A percentile compares a stretch with the other conserved stretches of the same genome.
phyloP scores from a whole-genome alignment of 2,888 invertebrate species.

The Melolontha melolontha region DNA sequence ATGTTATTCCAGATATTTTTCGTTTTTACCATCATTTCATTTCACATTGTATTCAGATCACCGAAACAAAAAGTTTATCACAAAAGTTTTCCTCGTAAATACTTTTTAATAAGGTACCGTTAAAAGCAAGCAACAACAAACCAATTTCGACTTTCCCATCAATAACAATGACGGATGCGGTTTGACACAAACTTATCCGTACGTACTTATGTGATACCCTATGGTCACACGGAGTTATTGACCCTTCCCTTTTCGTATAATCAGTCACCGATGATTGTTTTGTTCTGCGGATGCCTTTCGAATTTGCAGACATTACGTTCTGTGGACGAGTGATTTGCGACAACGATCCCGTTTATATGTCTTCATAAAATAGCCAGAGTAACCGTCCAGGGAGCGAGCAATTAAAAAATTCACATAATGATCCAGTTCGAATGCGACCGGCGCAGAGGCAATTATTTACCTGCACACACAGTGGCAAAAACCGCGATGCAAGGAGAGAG shows the following conservation, averaged over 20 bases:
- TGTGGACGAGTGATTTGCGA: conserved; percentile 49
- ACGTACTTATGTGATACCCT: neutral
- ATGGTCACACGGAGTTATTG: conserved; percentile 47
- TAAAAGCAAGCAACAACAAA: too few species aligned
- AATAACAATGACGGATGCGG: conserved; percentile 8
- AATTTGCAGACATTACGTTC: conserved; percentile 47
- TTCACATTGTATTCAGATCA: too few species aligned
- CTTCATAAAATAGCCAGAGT: conserved; percentile 57
- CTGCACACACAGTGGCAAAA: conserved; percentile 54
- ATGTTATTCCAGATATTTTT: too few species aligned
- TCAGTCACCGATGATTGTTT: conserved; percentile 42
- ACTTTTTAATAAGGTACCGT: too few species aligned
- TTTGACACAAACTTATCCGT: neutral
- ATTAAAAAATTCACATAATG: conserved; percentile 57
- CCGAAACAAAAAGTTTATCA: too few species aligned
- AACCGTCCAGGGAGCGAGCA: conserved; percentile 41
- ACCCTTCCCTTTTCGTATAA: conserved; percentile 40
- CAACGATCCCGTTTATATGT: conserved; percentile 58
- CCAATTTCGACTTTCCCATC: too few species aligned
- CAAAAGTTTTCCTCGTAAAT: too few species aligned
- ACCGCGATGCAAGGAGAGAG: conserved; percentile 49
- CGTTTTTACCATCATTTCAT: too few species aligned
- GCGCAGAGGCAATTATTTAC: conserved; percentile 56
- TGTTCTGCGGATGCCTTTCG: conserved; percentile 40
- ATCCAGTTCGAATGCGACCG: conserved; percentile 60